Percentiles rank a stretch among this genome's conserved stretches.
Evolutionary conservation across 2,797 vertebrate species (phyloP).

Genomic region (Acanthopagrus latus): DNA sequence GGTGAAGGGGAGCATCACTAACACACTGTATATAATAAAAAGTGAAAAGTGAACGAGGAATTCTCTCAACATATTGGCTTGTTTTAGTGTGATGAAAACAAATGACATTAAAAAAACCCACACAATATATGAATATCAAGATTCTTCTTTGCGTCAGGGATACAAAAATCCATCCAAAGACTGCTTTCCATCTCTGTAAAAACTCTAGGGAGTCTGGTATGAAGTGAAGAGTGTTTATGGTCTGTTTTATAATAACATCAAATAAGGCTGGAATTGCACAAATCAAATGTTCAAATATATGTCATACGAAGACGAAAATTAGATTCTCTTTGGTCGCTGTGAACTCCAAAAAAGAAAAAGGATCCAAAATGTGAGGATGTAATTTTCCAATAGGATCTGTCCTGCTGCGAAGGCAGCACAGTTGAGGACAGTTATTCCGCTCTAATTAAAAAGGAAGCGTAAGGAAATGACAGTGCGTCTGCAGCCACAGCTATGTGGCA

Average conservation of each 20-base stretch:
- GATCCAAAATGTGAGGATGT: conserved; percentile 26
- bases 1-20: conserved; percentile 8
- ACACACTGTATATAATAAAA: conserved; percentile 9
- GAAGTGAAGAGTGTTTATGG: neutral
- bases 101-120: neutral
- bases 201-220: neutral
- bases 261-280: neutral
- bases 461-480: conserved; percentile 71
- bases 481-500: conserved; percentile 69
- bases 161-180: neutral
- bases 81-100: conserved; percentile 1
- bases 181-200: neutral
- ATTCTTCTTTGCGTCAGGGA: neutral
- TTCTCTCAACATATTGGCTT: neutral
- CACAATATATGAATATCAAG: no score
- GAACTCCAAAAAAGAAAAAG: conserved; percentile 1
- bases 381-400: conserved; percentile 35
- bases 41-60: conserved; percentile 11
- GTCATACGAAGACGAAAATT: neutral
- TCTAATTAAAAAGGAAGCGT: conserved; percentile 77
- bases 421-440: conserved; percentile 49
- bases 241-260: neutral
- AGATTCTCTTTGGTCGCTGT: conserved; percentile 4
- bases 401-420: conserved; percentile 36
- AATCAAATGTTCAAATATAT: conserved; percentile 2